These are phyloP conservation scores for Pteropus alecto DNA, from an alignment of 2,113 vertebrate species.

Conservation along the genomic window DNA sequence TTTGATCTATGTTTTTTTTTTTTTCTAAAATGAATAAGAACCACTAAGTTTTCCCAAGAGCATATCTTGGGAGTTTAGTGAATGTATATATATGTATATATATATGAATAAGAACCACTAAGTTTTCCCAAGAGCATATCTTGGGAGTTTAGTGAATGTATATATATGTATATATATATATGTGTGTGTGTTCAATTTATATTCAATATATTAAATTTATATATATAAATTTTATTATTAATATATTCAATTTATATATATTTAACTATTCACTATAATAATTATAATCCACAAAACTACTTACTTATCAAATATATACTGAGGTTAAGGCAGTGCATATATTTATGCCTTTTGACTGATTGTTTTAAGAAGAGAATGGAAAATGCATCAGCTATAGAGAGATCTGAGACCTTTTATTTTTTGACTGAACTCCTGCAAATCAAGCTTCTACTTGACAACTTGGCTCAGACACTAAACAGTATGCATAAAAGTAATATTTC, in stretches of 20 bases:
- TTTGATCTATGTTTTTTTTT: neutral
- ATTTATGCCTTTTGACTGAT: slow-evolving; percentile 25
- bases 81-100: neutral
- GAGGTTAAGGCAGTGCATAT: neutral
- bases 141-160: slow-evolving; percentile 4
- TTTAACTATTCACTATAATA: neutral
- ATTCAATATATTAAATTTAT: too few relatives aligned
- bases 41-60: neutral
- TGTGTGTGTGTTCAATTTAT: too few relatives aligned
- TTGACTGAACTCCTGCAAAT: neutral
- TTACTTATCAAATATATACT: slow-evolving; percentile 29
- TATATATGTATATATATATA: too few relatives aligned
- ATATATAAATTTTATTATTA: neutral
- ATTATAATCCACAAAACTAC: neutral
- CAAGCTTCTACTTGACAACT: neutral
- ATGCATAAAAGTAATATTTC: neutral
- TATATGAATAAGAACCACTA: neutral
- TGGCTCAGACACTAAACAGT: neutral
- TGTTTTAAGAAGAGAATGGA: neutral
- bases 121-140: neutral
- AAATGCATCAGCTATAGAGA: neutral
- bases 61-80: neutral
- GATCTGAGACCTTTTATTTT: neutral
- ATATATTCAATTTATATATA: neutral
- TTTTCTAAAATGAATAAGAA: neutral